Conservation (phyloP, 2,888 invertebrate genomes). For the Hypena proboscidalis region DNA sequence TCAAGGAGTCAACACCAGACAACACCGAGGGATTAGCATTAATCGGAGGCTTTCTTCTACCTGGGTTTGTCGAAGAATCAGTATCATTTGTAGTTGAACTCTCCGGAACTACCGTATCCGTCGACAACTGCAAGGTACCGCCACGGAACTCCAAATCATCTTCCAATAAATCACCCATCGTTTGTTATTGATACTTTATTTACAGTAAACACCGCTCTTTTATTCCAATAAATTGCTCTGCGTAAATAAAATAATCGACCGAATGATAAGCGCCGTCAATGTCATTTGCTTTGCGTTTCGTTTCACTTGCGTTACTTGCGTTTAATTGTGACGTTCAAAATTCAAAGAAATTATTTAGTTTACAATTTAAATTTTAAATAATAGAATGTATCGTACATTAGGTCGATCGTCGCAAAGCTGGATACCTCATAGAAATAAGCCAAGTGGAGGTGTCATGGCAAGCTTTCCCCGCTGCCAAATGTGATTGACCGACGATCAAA, state of each 20-base stretch:
- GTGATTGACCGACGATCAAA: no score
- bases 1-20: slow-evolving; percentile 77
- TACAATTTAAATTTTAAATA: no score
- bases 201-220: slow-evolving; percentile 24
- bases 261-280: slow-evolving; percentile 50
- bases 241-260: slow-evolving; percentile 72
- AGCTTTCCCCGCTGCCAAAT: no score
- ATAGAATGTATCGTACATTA: no score
- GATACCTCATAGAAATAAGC: no score
- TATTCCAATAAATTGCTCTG: slow-evolving; percentile 38
- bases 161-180: slow-evolving; percentile 78
- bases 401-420: no score
- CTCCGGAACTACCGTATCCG: slow-evolving; percentile 55
- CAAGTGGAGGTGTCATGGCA: no score
- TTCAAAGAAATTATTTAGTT: no score
- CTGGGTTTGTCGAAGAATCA: slow-evolving; percentile 52
- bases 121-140: slow-evolving; percentile 78
- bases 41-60: slow-evolving; percentile 52
- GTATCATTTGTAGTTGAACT: slow-evolving; percentile 50
- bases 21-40: slow-evolving; percentile 73
- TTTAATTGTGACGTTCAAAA: no score
- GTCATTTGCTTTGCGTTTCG: slow-evolving; percentile 40
- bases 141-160: slow-evolving; percentile 86
- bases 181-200: slow-evolving; percentile 25
- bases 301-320: slow-evolving; percentile 11